Conservation (phyloP, 2,888 invertebrate genomes). For the Epinotia nisella region DNA sequence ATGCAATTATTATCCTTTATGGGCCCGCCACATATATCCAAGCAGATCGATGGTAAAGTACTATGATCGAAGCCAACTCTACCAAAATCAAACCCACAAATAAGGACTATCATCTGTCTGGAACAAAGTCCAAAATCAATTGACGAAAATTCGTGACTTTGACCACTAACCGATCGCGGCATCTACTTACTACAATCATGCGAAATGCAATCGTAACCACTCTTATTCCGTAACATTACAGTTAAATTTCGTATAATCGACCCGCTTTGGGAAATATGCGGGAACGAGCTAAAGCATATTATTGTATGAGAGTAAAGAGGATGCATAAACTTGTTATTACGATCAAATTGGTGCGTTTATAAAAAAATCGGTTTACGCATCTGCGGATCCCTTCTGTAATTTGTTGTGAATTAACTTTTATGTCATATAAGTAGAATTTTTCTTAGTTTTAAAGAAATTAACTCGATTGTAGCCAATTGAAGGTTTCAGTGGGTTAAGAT, state of each 20-base stretch:
- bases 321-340: slow-evolving; percentile 67
- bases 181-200: slow-evolving; percentile 16
- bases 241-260: slow-evolving; percentile 11
- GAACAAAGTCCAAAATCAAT: slow-evolving; percentile 25
- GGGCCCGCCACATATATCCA: slow-evolving; percentile 54
- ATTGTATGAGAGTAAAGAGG: slow-evolving; percentile 53
- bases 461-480: slow-evolving; percentile 40
- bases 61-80: slow-evolving; percentile 5
- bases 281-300: slow-evolving; percentile 52
- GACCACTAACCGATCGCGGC: slow-evolving; percentile 12
- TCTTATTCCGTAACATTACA: slow-evolving; percentile 14
- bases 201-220: not conserved
- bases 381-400: slow-evolving; percentile 58
- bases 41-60: slow-evolving; percentile 55
- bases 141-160: slow-evolving; percentile 13
- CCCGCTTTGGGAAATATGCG: slow-evolving; percentile 45
- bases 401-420: slow-evolving; percentile 57
- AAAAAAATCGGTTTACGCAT: slow-evolving; percentile 65
- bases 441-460: slow-evolving; percentile 37
- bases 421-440: slow-evolving; percentile 56
- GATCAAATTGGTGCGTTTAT: slow-evolving; percentile 73
- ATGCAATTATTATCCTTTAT: slow-evolving; percentile 73
- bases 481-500: slow-evolving; percentile 33
- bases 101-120: slow-evolving; percentile 1
- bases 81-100: not conserved